Conservation (phyloP, 2,113 vertebrate genomes). For the Amphiprion ocellaris region DNA sequence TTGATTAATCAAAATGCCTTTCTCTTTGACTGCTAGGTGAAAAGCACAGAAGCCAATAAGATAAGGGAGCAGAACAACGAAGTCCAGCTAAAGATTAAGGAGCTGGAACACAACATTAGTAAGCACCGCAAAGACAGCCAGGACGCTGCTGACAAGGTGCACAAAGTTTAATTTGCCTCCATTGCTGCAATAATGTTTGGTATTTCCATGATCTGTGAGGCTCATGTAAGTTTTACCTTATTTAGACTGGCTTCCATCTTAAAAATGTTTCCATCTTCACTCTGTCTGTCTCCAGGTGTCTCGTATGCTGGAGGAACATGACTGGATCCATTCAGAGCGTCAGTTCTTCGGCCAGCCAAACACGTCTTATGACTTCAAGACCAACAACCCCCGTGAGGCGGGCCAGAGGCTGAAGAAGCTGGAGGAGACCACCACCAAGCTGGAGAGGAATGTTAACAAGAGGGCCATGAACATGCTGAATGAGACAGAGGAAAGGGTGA, state of each 20-base stretch:
- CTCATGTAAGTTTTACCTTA: neutral
- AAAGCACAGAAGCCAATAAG: conserved; percentile 83
- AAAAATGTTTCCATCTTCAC: neutral
- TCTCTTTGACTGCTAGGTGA: conserved; percentile 70
- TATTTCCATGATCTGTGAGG: neutral
- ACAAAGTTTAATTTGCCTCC: neutral
- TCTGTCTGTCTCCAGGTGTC: conserved; percentile 82
- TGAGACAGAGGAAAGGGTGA: conserved; percentile 92
- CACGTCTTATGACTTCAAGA: conserved; percentile 93
- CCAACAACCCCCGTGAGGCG: conserved; percentile 87
- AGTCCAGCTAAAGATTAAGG: conserved; percentile 90
- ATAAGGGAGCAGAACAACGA: conserved; percentile 89
- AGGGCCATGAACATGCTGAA: conserved; percentile 92
- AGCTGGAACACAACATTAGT: conserved; percentile 89
- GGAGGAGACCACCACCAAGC: conserved; percentile 86
- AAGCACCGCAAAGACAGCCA: conserved; percentile 89
- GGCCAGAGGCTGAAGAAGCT: conserved; percentile 89
- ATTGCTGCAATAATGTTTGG: neutral
- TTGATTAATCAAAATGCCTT: neutral
- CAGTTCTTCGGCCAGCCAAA: conserved; percentile 91
- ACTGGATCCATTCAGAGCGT: conserved; percentile 94
- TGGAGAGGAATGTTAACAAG: conserved; percentile 90
- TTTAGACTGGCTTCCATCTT: neutral
- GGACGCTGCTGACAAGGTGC: conserved; percentile 89
- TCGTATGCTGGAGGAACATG: conserved; percentile 92